A percentile compares a stretch with the other conserved stretches of the same genome.
phyloP scores from a whole-genome alignment of 2,113 vertebrate genomes.

The Ramphastos sulfuratus region DNA sequence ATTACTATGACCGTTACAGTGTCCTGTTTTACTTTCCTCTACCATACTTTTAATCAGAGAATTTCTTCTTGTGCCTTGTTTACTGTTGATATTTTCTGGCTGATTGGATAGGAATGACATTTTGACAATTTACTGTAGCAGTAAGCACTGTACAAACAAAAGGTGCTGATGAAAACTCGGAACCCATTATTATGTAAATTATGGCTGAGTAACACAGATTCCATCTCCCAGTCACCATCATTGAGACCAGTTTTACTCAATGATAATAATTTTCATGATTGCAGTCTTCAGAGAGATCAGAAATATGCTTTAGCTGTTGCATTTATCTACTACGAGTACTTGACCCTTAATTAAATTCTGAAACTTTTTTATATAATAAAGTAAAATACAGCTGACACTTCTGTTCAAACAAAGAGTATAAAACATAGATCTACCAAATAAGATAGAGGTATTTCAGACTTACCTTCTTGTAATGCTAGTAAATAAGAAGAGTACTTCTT shows the following conservation, averaged over 20 bases:
- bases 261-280: conserved; percentile 96
- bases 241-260: conserved; percentile 84
- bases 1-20: not conserved
- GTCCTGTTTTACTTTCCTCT: conserved; percentile 45
- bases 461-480: conserved; percentile 74
- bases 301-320: conserved; percentile 83
- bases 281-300: conserved; percentile 87
- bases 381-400: conserved; percentile 88
- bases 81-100: conserved; percentile 85
- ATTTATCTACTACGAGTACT: conserved; percentile 85
- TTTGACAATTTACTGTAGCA: conserved; percentile 92
- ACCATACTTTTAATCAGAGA: conserved; percentile 80
- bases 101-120: conserved; percentile 92
- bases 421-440: conserved; percentile 76
- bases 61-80: conserved; percentile 83
- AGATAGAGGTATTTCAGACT: conserved; percentile 80
- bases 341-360: conserved; percentile 90
- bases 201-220: conserved; percentile 86
- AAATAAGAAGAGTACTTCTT: conserved; percentile 59
- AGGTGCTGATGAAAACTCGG: conserved; percentile 90
- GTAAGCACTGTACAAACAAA: conserved; percentile 90
- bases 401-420: conserved; percentile 77
- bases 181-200: conserved; percentile 97
- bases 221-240: conserved; percentile 85
- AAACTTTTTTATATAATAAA: conserved; percentile 88